Evolutionary conservation across 2,797 vertebrate species (phyloP), one percentile per base, ranked within the genome.

Genomic region (Coregonus suidteri): DNA sequence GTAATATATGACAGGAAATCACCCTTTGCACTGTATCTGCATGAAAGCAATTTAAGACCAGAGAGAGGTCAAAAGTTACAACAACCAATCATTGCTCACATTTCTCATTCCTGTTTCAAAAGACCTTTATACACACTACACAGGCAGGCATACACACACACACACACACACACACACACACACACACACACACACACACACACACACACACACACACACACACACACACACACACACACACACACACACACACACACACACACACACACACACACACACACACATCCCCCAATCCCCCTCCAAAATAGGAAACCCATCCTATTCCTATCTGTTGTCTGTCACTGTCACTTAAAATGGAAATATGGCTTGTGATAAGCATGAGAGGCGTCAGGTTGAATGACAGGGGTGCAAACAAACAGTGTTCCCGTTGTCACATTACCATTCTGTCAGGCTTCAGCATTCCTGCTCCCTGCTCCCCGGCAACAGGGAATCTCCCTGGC

Each of bases 41-140:
- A 77, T 82, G 68, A 53, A 87, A 90, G 90, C 92, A 85, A 90
- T 90, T 88, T 80, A 90, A 83, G 79, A 80, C 79, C 78, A 11
- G 0, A 3, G 54, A 37, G 77, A 86, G 91, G 90, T 89, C 88
- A 92, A 73, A 89, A 74, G 88, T 89, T 84, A 83, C 80, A 70
- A 81, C 78, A 85, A 75, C 79, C 84, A 77, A 88, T 91, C 86
- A 84, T 80, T 73, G 86, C 78, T 78, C 74, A 76, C 75, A 83
- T 85, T 85, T 76, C 80, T 69, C 70, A 59, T 84, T 79, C 81
- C 67, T 65, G 75, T 84, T 81, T 77, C 5, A 20, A 76, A 30
- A 1, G 20, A 62, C 20, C 18, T 18, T 6, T 47, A 47, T n/a
- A n/a, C n/a, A n/a, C n/a, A n/a, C n/a, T 3, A 47, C 41, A 47